These are phyloP conservation scores for Apostichopus parvimensis DNA, from an alignment of 35 echinoderm and acorn worm species.

Conservation along the genomic window DNA sequence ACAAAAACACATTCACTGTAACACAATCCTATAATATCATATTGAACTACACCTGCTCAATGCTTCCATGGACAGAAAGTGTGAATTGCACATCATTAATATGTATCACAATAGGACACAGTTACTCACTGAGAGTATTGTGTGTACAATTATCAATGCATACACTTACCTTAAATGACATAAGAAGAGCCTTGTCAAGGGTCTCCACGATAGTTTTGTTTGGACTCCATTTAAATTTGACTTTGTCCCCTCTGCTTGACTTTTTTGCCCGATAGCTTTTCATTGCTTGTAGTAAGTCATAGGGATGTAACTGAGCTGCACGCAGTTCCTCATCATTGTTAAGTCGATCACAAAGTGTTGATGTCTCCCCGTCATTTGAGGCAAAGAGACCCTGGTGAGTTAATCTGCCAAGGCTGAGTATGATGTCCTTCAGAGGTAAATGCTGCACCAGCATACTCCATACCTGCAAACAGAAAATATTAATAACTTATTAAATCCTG, in stretches of 20 bases:
- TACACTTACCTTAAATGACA: conserved; percentile 80
- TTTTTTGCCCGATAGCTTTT: conserved; percentile 73
- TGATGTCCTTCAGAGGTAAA: conserved; percentile 76
- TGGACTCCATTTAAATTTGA: conserved; percentile 71
- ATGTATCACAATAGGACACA: background rate
- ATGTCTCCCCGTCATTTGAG: conserved; percentile 36
- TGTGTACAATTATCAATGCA: background rate
- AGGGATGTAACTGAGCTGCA: conserved; percentile 76
- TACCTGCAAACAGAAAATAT: conserved; percentile 38
- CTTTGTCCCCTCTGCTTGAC: conserved; percentile 59
- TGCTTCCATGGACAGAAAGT: background rate
- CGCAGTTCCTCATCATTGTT: conserved; percentile 51
- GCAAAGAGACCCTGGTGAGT: conserved; percentile 65
- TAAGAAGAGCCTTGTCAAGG: conserved; percentile 75
- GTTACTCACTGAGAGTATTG: background rate
- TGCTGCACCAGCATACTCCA: conserved; percentile 78
- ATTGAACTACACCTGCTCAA: background rate
- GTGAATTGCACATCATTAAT: background rate
- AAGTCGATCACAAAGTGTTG: conserved; percentile 67
- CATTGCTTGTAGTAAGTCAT: conserved; percentile 66
- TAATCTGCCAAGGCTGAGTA: conserved; percentile 72
- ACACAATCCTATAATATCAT: background rate
- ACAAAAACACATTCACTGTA: background rate
- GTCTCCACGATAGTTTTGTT: conserved; percentile 67
- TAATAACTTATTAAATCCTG: background rate